A percentile compares a stretch with the other conserved stretches of the same genome.
phyloP scores from a whole-genome alignment of 2,797 vertebrate species.

The Heterohyrax brucei region DNA sequence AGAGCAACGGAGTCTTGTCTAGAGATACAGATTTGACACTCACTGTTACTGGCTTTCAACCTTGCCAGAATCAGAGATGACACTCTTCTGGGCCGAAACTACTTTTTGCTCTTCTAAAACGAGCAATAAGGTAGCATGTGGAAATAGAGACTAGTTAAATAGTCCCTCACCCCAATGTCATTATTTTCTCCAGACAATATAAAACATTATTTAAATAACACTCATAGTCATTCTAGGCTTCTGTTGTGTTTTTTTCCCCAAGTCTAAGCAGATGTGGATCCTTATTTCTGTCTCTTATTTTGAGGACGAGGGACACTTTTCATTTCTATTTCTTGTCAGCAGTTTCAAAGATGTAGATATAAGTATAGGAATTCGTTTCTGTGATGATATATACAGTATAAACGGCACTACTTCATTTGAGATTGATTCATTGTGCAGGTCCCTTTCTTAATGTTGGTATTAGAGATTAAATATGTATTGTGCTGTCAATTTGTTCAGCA shows the following conservation, averaged over 20 bases:
- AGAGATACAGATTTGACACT: background rate
- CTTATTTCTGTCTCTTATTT: background rate
- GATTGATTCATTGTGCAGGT: background rate
- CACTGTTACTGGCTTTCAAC: background rate
- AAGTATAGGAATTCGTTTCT: constrained; percentile 41
- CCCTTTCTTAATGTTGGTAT: background rate
- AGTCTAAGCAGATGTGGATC: background rate
- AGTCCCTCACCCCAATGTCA: background rate
- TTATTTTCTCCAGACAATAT: background rate
- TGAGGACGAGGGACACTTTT: background rate
- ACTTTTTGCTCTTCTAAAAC: background rate
- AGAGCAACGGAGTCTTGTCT: background rate
- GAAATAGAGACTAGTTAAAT: background rate
- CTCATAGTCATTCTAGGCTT: background rate
- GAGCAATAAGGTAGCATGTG: background rate
- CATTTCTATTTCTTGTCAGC: background rate
- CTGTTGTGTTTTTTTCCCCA: background rate
- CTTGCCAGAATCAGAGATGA: background rate
- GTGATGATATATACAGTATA: background rate
- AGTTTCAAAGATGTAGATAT: background rate
- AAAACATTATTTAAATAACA: background rate
- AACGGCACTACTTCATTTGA: constrained; percentile 5
- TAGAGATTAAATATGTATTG: constrained; percentile 39
- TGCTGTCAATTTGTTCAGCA: background rate
- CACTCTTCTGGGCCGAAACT: background rate